Base-by-base conservation (phyloP, 2,113 vertebrate genomes). In the Eretmochelys imbricata region DNA sequence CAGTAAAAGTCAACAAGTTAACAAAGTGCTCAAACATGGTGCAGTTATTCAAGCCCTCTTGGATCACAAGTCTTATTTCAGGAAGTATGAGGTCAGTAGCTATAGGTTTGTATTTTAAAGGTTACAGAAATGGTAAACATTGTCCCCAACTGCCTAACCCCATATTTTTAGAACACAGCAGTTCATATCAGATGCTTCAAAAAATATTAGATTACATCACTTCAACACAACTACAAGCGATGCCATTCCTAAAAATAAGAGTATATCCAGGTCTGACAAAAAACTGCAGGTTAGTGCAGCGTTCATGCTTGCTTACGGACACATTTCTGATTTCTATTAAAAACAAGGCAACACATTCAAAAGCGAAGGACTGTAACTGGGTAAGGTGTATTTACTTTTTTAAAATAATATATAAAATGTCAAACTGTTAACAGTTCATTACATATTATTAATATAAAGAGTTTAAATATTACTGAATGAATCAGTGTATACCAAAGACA, bases 371-470 rank as follows among this genome's bases (percentile, higher is more conserved):
- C 88, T 48, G 49, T 97, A 93, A 97, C 51, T 96, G 92, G 16
- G 90, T 97, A 96, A 96, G 57, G 84, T 95, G 20, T 59, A n/a
- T 80, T 96, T 85, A 87, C 94, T 94, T 97, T 89, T 91, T 3
- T 97, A 97, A 97, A 98, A 96, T 90, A 98, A 98, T 95, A 91
- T 97, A 96, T 95, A 95, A 98, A 97, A 92, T 89, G 94, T 96
- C 95, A 96, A 87, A 94, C 89, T 92, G 96, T 93, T 80, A 96
- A 96, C 93, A 95, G 65, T 93, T 97, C 94, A 93, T 96, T 94
- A 81, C 31, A 88, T 90, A 96, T 95, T 89, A 97, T 97, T 12
- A 55, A 96, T 94, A 97, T 87, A 95, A 96, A 55, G 76, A 97
- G 29, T 93, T 97, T 55, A 94, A 95, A 87, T 96, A 95, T 97